Evolutionary conservation across 2,888 invertebrate species (phyloP), one percentile per base, ranked within the genome.

Genomic region (Mamestra brassicae): DNA sequence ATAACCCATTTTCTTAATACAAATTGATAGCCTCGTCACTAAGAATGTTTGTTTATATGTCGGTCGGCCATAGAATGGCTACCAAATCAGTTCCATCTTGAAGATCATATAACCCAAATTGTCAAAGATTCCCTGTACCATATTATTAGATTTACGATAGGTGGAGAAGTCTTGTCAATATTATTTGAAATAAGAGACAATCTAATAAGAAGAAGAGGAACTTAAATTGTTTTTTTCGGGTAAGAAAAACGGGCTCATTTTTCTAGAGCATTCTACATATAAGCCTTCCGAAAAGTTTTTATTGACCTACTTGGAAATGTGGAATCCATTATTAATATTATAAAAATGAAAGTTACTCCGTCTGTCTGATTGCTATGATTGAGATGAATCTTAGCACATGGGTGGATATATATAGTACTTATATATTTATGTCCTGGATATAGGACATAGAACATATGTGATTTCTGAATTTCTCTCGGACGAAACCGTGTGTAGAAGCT

Each of bases 91-190:
- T 55, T 36, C n/a, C 10, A 61, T 68, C 34, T 75, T 47, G n/a
- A 55, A 69, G 36, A 5, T 70, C 36, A 54, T 54, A 34, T 57
- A 54, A 15, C 45, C 45, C 3, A 2, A 63, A 63, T 71, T 13
- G 15, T 57, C 38, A 47, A 58, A n/a, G 36, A 45, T 58, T 71
- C 26, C 10, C 11, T 69, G 52, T 38, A 11, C 36, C 8, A 69
- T 67, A 70, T 70, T 34, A 67, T 76, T 71, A 62, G 57, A 66
- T 80, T 83, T 62, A 69, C 45, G 42, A 38, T 50, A 63, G 45
- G 47, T 80, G 50, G 58, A 74, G 64, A 68, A 63, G 60, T 71
- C 55, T 60, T 67, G 69, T 62, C 71, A 77, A 74, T 80, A 77
- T 72, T 80, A 78, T 65, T 57, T 73, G 65, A 73, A 61, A 61